Evolutionary conservation across 2,888 invertebrate genomes (phyloP).

Genomic region (Holacanthella duospinosa): DNA sequence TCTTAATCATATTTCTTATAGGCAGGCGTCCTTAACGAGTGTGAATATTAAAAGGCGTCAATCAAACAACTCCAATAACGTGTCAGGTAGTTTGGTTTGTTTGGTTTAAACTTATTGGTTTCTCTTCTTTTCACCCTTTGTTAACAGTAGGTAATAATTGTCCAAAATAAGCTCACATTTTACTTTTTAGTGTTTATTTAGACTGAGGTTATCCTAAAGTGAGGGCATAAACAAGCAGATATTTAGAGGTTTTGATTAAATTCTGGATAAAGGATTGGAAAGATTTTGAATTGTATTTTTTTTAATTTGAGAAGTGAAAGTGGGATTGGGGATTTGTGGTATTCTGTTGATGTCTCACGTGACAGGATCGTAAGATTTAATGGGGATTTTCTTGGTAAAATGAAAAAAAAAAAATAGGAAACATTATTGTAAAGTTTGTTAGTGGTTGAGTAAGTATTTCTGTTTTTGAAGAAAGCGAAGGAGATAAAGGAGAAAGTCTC

Average conservation of each 20-base stretch:
- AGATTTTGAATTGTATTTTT: too few species aligned
- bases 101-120: not conserved
- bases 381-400: too few species aligned
- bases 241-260: not conserved
- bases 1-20: too few species aligned
- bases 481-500: not conserved
- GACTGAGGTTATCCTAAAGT: too few species aligned
- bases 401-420: not conserved
- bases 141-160: too few species aligned
- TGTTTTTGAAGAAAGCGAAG: not conserved
- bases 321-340: not conserved
- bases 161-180: too few species aligned
- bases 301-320: too few species aligned
- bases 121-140: too few species aligned
- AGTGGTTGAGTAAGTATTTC: not conserved
- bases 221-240: too few species aligned
- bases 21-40: too few species aligned
- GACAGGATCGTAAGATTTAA: not conserved
- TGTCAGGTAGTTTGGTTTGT: not conserved
- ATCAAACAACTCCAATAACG: not conserved
- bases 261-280: not conserved
- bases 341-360: not conserved
- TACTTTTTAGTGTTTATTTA: too few species aligned
- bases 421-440: not conserved
- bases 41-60: not conserved